phyloP scores from a whole-genome alignment of 2,888 invertebrate species.

The Tillus elongatus region DNA sequence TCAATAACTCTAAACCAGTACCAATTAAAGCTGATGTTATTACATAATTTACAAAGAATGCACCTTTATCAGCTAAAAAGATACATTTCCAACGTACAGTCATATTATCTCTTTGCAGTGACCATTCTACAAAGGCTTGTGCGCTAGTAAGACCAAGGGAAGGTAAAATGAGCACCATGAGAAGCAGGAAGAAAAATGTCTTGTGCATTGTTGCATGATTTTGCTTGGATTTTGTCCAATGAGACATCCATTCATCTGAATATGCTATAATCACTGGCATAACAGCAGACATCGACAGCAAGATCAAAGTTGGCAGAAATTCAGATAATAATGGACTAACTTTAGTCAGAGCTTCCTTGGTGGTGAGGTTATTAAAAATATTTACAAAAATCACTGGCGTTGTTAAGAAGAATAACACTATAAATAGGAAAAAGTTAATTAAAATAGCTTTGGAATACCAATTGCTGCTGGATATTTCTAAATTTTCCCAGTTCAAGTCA shows the following conservation, averaged over 20 bases:
- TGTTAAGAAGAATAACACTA: conserved; percentile 82
- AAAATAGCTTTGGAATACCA: conserved; percentile 80
- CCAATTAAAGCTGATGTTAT: conserved; percentile 91
- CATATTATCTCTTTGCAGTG: conserved; percentile 52
- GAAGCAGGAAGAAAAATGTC: conserved; percentile 78
- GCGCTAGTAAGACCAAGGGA: conserved; percentile 84
- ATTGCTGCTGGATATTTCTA: conserved; percentile 70
- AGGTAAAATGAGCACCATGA: conserved; percentile 91
- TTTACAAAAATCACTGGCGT: conserved; percentile 85
- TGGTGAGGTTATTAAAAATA: conserved; percentile 49
- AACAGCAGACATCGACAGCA: conserved; percentile 83
- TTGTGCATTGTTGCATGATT: conserved; percentile 92
- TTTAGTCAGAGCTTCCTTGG: conserved; percentile 45
- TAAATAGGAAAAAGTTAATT: conserved; percentile 70
- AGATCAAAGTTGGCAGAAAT: conserved; percentile 79
- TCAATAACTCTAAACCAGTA: conserved; percentile 77
- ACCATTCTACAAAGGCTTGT: conserved; percentile 71
- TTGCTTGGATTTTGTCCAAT: conserved; percentile 89
- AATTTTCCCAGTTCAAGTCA: conserved; percentile 92
- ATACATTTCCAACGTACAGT: conserved; percentile 82
- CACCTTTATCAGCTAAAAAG: conserved; percentile 90
- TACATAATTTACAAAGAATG: conserved; percentile 93
- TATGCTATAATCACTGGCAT: conserved; percentile 86
- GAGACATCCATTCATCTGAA: conserved; percentile 83
- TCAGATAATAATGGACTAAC: conserved; percentile 66